Evolutionary conservation across 2,113 vertebrate species (phyloP).

Genomic region (Psophia crepitans): DNA sequence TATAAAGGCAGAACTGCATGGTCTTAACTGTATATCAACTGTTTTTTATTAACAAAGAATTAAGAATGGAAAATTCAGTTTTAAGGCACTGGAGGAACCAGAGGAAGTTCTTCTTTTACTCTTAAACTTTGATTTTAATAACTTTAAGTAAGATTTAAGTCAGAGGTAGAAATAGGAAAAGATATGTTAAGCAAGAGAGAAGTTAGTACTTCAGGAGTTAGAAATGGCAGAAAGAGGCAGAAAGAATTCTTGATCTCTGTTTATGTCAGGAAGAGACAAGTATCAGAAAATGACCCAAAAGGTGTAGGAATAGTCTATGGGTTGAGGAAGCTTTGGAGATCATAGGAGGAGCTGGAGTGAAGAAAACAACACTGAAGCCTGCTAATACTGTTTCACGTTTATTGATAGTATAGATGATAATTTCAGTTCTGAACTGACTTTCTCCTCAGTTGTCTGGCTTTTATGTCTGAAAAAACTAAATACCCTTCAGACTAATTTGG

Average conservation of each 20-base stretch:
- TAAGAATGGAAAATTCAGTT: background rate
- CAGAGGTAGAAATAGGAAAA: background rate
- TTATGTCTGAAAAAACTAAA: background rate
- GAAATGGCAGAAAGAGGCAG: background rate
- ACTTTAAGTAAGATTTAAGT: background rate
- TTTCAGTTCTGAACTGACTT: background rate
- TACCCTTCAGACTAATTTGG: background rate
- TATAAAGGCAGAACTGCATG: background rate
- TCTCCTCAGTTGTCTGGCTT: background rate
- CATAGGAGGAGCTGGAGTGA: background rate
- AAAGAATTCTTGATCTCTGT: background rate
- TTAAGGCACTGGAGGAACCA: background rate
- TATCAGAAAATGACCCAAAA: background rate
- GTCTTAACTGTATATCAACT: background rate
- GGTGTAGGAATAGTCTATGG: background rate
- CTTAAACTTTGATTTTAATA: background rate
- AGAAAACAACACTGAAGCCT: background rate
- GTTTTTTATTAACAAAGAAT: background rate
- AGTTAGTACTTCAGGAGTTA: background rate
- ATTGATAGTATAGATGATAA: background rate
- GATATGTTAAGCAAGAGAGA: background rate
- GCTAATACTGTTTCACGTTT: background rate
- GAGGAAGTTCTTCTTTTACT: background rate
- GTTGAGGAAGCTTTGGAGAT: background rate
- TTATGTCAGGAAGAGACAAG: background rate